phyloP scores from a whole-genome alignment of 2,797 vertebrate genomes.

The Manis javanica region DNA sequence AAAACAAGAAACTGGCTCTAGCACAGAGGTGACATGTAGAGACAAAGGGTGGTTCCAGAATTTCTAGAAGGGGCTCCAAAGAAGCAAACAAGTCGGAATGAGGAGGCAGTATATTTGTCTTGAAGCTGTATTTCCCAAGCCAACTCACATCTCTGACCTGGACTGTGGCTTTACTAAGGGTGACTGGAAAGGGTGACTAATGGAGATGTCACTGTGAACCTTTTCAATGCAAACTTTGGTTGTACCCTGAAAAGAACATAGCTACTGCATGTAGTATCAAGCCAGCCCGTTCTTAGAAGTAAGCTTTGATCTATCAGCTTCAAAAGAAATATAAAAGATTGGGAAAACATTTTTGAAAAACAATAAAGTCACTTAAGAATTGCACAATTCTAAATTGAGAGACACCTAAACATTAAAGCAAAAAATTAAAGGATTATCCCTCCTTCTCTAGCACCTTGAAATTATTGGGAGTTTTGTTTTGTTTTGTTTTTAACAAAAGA shows the following conservation, averaged over 20 bases:
- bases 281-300: background rate
- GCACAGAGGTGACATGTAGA: background rate
- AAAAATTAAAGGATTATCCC: background rate
- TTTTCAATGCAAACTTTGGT: background rate
- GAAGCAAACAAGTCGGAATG: background rate
- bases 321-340: constrained; percentile 13
- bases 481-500: background rate
- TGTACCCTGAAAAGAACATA: background rate
- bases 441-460: background rate
- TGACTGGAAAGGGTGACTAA: background rate
- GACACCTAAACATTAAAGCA: background rate
- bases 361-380: background rate
- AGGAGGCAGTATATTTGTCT: background rate
- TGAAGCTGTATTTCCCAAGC: background rate
- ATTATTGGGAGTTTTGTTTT: background rate
- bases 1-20: background rate
- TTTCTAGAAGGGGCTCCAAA: background rate
- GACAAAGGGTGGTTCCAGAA: background rate
- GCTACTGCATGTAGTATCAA: background rate
- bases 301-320: background rate
- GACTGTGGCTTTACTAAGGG: background rate
- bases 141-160: background rate
- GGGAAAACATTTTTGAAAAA: background rate
- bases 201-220: background rate
- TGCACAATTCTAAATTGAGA: background rate